Base-by-base conservation (phyloP, 2,797 vertebrate species). In the Thalassophryne amazonica region DNA sequence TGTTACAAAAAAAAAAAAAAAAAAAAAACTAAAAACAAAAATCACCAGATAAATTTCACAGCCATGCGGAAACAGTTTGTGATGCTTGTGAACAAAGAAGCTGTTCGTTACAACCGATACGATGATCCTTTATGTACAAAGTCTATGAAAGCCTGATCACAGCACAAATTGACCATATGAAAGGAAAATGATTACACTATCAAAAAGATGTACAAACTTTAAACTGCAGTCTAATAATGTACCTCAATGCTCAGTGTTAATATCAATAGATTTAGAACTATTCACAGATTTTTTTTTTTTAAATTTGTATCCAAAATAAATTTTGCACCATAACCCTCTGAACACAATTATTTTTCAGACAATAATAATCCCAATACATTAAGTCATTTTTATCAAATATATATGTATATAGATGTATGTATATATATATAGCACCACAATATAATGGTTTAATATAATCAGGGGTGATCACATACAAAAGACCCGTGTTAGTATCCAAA, bases 401-500 rank as follows among this genome's bases (percentile, higher is more conserved):
- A 58, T 20, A 20, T 3, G 20, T 20, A 20, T 20, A 20, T 3
- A 20, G 20, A 20, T 20, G 3, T 20, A 20, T 20, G 20, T 20
- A 20, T 20, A 20, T 20, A 20, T 57, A 77, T 82, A 94, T 96
- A 98, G 94, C 95, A 98, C 96, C 96, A 97, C 95, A 59, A 86
- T 95, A 95, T 93, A 93, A 93, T 93, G 91, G 92, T 93, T 88
- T 88, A 92, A 82, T 86, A 92, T 91, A 89, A 86, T 72, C 85
- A 86, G 86, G 88, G 85, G 24, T 76, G 91, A 83, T 94, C 90
- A 93, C 93, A 93, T 95, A 94, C 93, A 95, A 94, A 91, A 93
- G 94, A 95, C 94, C 95, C 93, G 94, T 96, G 94, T 98, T 95
- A 96, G 94, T 94, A 95, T 93, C 89, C 79, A 71, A n/a, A 88